Evolutionary conservation across 2,113 vertebrate species (phyloP), one percentile per base, ranked within the genome.

Genomic region (Delphinapterus leucas): DNA sequence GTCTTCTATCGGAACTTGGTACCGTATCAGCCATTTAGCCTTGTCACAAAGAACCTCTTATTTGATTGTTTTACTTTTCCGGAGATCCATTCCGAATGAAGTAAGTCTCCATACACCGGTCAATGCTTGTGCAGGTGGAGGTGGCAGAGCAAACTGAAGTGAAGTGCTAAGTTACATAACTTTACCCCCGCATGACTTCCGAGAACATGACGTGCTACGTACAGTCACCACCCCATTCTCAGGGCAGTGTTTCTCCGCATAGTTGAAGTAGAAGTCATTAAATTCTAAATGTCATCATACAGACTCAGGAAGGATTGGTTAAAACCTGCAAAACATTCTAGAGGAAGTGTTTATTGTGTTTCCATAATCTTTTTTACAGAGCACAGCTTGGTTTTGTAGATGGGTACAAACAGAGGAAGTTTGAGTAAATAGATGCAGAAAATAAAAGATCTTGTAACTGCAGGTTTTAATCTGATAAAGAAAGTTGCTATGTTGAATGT

Each of bases 1-100:
- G 5, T 95, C 92, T 96, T 38, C 58, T 95, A 38, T 90, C 41
- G 36, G 49, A 0, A 0, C n/a, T 82, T 94, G 74, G 91, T 68
- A 88, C 92, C 33, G 88, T 84, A 90, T 77, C 96, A 95, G 91
- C 18, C 2, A 4, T 76, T 96, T 97, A 94, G 7, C 33, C 63
- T 97, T 67, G 67, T 90, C 81, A 84, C 70, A 12, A 71, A 38
- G 86, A 89, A 31, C 79, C 90, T 95, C 31, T 96, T n/a, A 85
- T 90, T 94, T 79, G 83, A 83, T 23, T 73, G 76, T 97, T 97
- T 90, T 70, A 28, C 81, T 92, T 96, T 95, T 47, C 73, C 93
- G 7, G 25, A 20, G 25, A 70, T 2, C 28, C 49, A 84, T 55
- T 67, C 31, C 47, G 2, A 12, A 25, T 90, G 61, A 84, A 95